Percentiles rank a stretch among this genome's conserved stretches.
These are phyloP conservation scores for Turnix velox DNA, from an alignment of 2,113 vertebrate species.

Conservation along the genomic window DNA sequence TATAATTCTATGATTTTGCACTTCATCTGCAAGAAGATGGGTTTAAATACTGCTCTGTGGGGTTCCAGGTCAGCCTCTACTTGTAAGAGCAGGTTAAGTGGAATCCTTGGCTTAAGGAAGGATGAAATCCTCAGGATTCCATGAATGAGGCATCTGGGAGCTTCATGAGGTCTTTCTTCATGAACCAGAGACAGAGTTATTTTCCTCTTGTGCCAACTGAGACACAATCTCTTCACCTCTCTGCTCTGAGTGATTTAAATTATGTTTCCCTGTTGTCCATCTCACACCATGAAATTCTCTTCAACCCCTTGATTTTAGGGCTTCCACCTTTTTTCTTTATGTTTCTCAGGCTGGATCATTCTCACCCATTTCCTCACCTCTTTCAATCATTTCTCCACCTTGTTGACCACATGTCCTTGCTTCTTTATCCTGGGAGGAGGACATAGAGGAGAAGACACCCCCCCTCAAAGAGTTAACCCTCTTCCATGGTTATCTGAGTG, in stretches of 20 bases:
- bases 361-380: not conserved
- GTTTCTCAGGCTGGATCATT: not conserved
- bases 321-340: not conserved
- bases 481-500: not conserved
- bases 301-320: not conserved
- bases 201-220: not conserved
- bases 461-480: constrained; percentile 18
- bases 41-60: not conserved
- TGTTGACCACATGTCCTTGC: not conserved
- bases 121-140: not conserved
- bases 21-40: not conserved
- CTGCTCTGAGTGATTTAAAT: not conserved
- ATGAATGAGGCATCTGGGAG: not conserved
- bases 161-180: not conserved
- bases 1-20: too few relatives aligned
- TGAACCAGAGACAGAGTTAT: not conserved
- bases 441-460: not conserved
- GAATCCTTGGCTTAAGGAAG: not conserved
- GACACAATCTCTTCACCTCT: not conserved
- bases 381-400: not conserved
- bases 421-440: not conserved
- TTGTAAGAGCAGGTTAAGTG: not conserved
- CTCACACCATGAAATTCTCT: not conserved
- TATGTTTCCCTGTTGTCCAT: not conserved
- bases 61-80: not conserved